These are phyloP conservation scores for Ptiloglossa arizonensis DNA, from an alignment of 1,140 invertebrate species.

Conservation along the genomic window DNA sequence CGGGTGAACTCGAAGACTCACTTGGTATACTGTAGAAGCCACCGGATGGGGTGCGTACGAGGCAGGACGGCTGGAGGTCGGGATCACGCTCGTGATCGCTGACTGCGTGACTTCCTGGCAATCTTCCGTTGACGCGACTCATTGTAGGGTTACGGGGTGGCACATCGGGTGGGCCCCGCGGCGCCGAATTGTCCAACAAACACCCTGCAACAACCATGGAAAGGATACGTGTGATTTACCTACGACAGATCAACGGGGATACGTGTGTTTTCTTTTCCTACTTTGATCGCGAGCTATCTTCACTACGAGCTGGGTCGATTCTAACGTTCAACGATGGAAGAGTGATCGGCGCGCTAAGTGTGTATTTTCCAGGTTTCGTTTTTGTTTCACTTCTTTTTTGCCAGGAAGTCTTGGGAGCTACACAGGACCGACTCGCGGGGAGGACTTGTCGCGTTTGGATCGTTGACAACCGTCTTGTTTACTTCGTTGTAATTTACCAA, in stretches of 20 bases:
- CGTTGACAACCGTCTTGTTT: no score
- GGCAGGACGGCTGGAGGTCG: constrained; percentile 95
- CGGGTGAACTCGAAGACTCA: constrained; percentile 66
- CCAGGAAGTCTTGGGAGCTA: no score
- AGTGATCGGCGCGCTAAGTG: no score
- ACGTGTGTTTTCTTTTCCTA: neutral
- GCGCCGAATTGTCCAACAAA: constrained; percentile 90
- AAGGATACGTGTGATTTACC: neutral
- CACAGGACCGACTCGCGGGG: no score
- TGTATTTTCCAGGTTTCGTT: no score
- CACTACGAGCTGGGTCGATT: no score
- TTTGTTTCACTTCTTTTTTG: neutral
- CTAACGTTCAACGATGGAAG: no score
- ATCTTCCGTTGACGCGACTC: constrained; percentile 92
- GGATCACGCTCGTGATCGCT: constrained; percentile 87
- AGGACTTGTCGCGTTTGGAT: no score
- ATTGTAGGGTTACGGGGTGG: constrained; percentile 93
- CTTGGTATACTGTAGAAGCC: constrained; percentile 95
- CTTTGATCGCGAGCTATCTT: neutral
- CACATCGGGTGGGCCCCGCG: constrained; percentile 91
- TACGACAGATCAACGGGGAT: neutral
- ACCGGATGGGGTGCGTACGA: constrained; percentile 93
- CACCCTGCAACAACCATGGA: constrained; percentile 87
- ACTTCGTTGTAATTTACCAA: no score
- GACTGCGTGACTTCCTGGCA: constrained; percentile 85